Evolutionary conservation across 1,140 invertebrate genomes (phyloP).

Genomic region (Cyphomyrmex costatus): DNA sequence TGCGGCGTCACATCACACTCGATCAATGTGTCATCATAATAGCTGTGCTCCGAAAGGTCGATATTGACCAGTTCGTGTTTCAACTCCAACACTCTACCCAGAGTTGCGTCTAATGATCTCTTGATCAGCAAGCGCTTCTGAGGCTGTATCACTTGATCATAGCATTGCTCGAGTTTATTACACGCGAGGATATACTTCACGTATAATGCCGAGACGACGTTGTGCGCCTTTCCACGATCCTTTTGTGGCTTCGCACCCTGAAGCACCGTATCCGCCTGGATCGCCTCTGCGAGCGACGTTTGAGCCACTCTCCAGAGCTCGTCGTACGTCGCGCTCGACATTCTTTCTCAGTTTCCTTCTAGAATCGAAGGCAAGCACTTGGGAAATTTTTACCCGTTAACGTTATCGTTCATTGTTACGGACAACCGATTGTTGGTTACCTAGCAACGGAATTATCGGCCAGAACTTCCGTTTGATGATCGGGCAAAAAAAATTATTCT

Average conservation of each 20-base stretch:
- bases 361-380: not conserved
- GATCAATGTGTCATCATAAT: slow-evolving; percentile 92
- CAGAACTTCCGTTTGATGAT: not conserved
- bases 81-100: slow-evolving; percentile 93
- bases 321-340: slow-evolving; percentile 92
- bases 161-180: slow-evolving; percentile 92
- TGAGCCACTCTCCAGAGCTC: slow-evolving; percentile 90
- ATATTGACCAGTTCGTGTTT: slow-evolving; percentile 95
- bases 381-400: not conserved
- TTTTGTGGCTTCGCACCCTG: slow-evolving; percentile 89
- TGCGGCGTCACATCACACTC: slow-evolving; percentile 89
- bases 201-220: slow-evolving; percentile 89
- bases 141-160: slow-evolving; percentile 97
- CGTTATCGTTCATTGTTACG: not conserved
- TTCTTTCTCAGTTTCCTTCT: slow-evolving; percentile 77
- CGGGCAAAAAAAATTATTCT: not conserved
- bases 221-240: slow-evolving; percentile 88
- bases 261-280: slow-evolving; percentile 89
- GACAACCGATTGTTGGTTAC: slow-evolving; percentile 5
- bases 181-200: slow-evolving; percentile 93
- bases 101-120: slow-evolving; percentile 92
- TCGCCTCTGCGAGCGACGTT: slow-evolving; percentile 88
- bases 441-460: not conserved
- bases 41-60: slow-evolving; percentile 94
- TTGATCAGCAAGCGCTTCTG: slow-evolving; percentile 95